Percentiles rank a stretch among this genome's conserved stretches.
phyloP scores from a whole-genome alignment of 1,140 invertebrate species.

The Chlorops oryzae region DNA sequence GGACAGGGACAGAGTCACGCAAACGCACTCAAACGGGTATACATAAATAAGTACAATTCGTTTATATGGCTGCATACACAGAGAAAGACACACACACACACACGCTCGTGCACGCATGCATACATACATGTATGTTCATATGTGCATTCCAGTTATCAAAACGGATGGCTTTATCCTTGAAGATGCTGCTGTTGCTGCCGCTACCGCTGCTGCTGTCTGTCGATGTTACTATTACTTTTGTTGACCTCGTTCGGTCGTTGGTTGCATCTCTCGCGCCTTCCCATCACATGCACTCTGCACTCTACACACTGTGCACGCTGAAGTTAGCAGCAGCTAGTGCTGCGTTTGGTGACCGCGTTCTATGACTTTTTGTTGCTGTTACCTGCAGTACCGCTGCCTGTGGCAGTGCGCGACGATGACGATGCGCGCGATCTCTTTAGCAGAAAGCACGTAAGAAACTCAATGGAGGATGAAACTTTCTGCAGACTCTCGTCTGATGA shows the following conservation, averaged over 20 bases:
- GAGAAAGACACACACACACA: too few relatives aligned
- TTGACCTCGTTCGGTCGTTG: background rate
- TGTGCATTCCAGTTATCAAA: background rate
- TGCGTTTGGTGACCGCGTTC: conserved; percentile 6
- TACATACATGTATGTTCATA: background rate
- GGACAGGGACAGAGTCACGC: too few relatives aligned
- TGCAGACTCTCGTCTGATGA: conserved; percentile 42
- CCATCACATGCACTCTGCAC: conserved; percentile 4
- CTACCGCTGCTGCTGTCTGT: background rate
- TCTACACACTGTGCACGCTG: background rate
- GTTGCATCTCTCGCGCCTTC: background rate
- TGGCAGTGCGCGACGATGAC: conserved; percentile 30
- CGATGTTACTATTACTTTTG: background rate
- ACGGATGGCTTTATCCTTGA: too few relatives aligned
- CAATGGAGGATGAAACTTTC: conserved; percentile 41
- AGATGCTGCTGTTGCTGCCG: too few relatives aligned
- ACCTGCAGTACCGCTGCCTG: conserved; percentile 17
- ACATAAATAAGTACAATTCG: too few relatives aligned
- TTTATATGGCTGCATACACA: too few relatives aligned
- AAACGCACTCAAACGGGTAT: too few relatives aligned
- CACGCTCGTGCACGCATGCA: too few relatives aligned
- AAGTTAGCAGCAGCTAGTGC: background rate
- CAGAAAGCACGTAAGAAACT: conserved; percentile 43
- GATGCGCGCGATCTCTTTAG: conserved; percentile 37
- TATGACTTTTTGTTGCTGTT: conserved; percentile 22